Percentiles rank a stretch among this genome's conserved stretches.
phyloP scores from a whole-genome alignment of 2,888 invertebrate genomes.

The Lepas anatifera region DNA sequence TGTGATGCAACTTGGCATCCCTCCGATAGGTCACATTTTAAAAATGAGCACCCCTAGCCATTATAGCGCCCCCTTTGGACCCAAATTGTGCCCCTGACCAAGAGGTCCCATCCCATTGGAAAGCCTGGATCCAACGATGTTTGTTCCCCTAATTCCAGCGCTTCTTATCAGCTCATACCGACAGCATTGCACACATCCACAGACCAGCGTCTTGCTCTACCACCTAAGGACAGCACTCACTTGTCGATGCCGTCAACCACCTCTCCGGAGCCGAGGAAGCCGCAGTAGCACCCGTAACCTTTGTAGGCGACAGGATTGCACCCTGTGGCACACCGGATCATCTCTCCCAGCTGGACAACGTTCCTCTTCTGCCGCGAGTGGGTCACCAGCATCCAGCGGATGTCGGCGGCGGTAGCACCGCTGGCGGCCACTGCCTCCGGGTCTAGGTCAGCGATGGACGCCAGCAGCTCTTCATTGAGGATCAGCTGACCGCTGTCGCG shows the following conservation, averaged over 20 bases:
- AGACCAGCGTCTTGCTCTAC: too few species aligned
- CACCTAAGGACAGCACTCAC: too few species aligned
- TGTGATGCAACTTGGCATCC: too few species aligned
- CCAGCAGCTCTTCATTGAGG: neutral
- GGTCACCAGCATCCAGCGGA: neutral
- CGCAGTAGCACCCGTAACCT: slow-evolving; percentile 83
- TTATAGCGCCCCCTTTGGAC: too few species aligned
- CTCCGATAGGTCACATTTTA: too few species aligned
- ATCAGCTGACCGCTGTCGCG: neutral
- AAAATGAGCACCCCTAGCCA: too few species aligned
- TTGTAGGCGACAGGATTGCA: slow-evolving; percentile 72
- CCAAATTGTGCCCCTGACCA: too few species aligned
- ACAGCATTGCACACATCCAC: neutral
- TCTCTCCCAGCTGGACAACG: slow-evolving; percentile 54
- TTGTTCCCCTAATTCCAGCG: too few species aligned
- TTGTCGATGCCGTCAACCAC: slow-evolving; percentile 69
- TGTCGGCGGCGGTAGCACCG: neutral
- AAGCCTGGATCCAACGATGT: too few species aligned
- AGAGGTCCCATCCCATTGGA: too few species aligned
- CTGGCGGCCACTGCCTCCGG: neutral
- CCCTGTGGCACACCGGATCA: slow-evolving; percentile 71
- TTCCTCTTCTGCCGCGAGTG: slow-evolving; percentile 20
- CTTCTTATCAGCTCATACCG: too few species aligned
- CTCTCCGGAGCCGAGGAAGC: slow-evolving; percentile 66
- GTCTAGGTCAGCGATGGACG: neutral